Percentiles rank a stretch among this genome's conserved stretches.
Conservation (phyloP, 1,140 invertebrate genomes). For the Hycleus cichorii region DNA sequence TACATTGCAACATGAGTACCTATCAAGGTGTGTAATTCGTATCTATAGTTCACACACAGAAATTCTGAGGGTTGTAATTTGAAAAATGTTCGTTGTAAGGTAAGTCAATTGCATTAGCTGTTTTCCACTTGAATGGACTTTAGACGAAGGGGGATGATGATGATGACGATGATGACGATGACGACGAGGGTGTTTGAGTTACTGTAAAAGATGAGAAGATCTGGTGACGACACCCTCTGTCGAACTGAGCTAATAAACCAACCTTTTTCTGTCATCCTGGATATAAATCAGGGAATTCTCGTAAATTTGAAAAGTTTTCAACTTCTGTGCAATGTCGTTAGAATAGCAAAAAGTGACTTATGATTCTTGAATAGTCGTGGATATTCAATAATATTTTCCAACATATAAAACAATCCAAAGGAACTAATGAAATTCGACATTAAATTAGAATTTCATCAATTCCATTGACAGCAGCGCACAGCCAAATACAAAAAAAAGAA, state of each 20-base stretch:
- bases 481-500: too few relatives aligned
- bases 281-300: constrained; percentile 16
- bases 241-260: constrained; percentile 14
- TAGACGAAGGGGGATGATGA: constrained; percentile 4
- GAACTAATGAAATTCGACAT: constrained; percentile 20
- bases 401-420: constrained; percentile 4
- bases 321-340: not conserved
- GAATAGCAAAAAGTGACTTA: too few relatives aligned
- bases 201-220: constrained; percentile 13
- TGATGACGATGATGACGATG: not conserved
- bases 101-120: constrained; percentile 11
- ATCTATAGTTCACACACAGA: too few relatives aligned
- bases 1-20: too few relatives aligned
- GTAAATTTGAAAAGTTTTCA: constrained; percentile 21
- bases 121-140: constrained; percentile 10
- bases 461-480: constrained; percentile 14
- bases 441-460: constrained; percentile 23
- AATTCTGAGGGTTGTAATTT: too few relatives aligned
- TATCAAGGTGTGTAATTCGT: too few relatives aligned
- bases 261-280: constrained; percentile 6
- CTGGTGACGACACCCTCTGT: constrained; percentile 11
- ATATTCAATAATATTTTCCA: constrained; percentile 1
- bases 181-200: constrained; percentile 3
- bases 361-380: too few relatives aligned
- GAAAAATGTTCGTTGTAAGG: not conserved